Percentiles rank a stretch among this genome's conserved stretches.
These are phyloP conservation scores for Macrotis lagotis DNA, from an alignment of 2,113 vertebrate species.

Conservation along the genomic window DNA sequence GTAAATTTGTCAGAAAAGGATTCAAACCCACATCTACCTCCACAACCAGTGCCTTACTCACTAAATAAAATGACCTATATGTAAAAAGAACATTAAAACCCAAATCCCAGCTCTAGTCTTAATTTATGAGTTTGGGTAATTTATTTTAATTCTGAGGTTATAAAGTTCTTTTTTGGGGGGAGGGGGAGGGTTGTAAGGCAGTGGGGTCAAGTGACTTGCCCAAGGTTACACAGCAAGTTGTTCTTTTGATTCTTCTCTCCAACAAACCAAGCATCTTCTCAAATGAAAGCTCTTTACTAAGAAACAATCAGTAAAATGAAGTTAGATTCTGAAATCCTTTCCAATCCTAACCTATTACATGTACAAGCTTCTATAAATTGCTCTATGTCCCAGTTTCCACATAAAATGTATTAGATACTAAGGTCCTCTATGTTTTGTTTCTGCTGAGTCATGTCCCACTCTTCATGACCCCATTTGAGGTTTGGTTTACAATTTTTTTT, in stretches of 20 bases:
- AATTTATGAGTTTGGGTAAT: neutral
- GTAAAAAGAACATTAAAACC: neutral
- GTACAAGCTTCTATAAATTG: neutral
- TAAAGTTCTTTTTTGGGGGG: no score
- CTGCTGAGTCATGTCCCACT: neutral
- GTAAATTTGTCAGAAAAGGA: neutral
- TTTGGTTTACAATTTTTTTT: neutral
- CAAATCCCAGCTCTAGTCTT: neutral
- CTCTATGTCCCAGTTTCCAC: neutral
- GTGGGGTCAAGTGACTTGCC: no score
- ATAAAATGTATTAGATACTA: neutral
- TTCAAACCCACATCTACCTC: neutral
- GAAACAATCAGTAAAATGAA: neutral
- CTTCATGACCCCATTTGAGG: neutral
- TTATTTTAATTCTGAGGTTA: neutral
- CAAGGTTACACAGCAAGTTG: no score
- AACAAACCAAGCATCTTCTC: no score
- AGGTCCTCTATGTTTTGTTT: neutral
- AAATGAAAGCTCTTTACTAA: no score
- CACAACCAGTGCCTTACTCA: neutral
- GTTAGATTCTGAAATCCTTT: neutral
- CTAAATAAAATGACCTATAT: neutral
- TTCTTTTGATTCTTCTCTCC: no score
- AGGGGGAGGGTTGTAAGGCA: no score
- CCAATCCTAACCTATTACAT: neutral